Evolutionary conservation across 2,888 invertebrate genomes (phyloP).

Genomic region (Pedicia rivosa): DNA sequence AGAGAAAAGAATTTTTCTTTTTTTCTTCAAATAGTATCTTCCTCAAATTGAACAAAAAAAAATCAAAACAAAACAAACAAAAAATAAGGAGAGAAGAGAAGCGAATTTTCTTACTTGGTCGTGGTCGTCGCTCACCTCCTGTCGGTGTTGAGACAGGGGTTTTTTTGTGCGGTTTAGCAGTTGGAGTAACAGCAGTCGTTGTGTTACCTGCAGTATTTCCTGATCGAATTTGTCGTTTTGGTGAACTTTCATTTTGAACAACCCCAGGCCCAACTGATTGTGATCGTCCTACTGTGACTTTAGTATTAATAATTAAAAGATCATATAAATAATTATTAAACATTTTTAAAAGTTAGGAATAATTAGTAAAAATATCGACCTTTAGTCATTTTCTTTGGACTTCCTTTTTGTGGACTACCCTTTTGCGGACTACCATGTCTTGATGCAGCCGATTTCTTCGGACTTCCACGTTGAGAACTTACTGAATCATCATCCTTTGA

Average conservation of each 20-base stretch:
- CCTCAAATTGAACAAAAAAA: background rate
- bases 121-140: constrained; percentile 39
- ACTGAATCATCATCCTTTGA: constrained; percentile 24
- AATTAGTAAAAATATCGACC: constrained; percentile 13
- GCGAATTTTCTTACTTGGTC: constrained; percentile 42
- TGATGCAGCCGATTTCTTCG: constrained; percentile 29
- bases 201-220: constrained; percentile 23
- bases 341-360: background rate
- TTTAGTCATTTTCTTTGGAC: constrained; percentile 38
- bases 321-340: no score
- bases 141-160: constrained; percentile 38
- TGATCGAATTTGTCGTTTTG: constrained; percentile 53
- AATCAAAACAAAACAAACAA: background rate
- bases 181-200: constrained; percentile 35
- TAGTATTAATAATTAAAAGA: background rate
- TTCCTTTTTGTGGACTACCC: constrained; percentile 36
- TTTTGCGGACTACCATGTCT: constrained; percentile 34
- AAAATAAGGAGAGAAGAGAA: background rate
- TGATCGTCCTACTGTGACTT: constrained; percentile 35
- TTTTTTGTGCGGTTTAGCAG: constrained; percentile 48
- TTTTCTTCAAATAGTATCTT: background rate
- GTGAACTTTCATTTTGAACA: constrained; percentile 49
- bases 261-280: constrained; percentile 52
- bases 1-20: background rate
- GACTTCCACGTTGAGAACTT: constrained; percentile 27